A percentile compares a stretch with the other conserved stretches of the same genome.
phyloP scores from a whole-genome alignment of 2,888 invertebrate species.

The Zele albiditarsus region DNA sequence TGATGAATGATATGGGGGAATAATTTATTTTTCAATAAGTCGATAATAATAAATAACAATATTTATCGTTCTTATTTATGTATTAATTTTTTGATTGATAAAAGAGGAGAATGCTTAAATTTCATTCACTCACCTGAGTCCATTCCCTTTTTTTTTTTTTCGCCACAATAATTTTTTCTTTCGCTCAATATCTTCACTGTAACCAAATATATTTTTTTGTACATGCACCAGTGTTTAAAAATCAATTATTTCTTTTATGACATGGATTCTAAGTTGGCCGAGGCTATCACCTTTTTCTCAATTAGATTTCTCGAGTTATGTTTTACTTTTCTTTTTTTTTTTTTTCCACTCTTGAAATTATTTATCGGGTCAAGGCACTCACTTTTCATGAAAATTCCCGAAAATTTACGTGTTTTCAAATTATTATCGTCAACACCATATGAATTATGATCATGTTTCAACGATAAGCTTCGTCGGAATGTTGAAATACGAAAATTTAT shows the following conservation, averaged over 20 bases:
- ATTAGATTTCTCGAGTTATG: conserved; percentile 7
- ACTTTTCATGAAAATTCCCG: neutral
- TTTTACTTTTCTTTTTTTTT: conserved; percentile 48
- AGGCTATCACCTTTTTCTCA: conserved; percentile 64
- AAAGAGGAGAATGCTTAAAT: no score
- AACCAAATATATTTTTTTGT: neutral
- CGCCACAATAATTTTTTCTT: conserved; percentile 25
- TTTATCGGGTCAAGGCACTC: neutral
- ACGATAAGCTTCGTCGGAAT: no score
- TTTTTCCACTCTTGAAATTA: conserved; percentile 32
- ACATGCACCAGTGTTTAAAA: conserved; percentile 34
- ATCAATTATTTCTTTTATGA: conserved; percentile 62
- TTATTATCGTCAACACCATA: no score
- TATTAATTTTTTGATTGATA: no score
- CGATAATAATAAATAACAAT: no score
- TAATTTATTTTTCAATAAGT: no score
- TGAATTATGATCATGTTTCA: no score
- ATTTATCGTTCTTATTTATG: no score
- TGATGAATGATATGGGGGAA: no score
- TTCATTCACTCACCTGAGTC: conserved; percentile 3
- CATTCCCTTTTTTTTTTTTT: conserved; percentile 2
- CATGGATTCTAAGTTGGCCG: conserved; percentile 67
- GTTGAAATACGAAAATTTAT: no score
- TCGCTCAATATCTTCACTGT: conserved; percentile 49
- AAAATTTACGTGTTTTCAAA: neutral